Base-by-base conservation (phyloP, 2,797 vertebrate species). In the Eulemur mongoz region DNA sequence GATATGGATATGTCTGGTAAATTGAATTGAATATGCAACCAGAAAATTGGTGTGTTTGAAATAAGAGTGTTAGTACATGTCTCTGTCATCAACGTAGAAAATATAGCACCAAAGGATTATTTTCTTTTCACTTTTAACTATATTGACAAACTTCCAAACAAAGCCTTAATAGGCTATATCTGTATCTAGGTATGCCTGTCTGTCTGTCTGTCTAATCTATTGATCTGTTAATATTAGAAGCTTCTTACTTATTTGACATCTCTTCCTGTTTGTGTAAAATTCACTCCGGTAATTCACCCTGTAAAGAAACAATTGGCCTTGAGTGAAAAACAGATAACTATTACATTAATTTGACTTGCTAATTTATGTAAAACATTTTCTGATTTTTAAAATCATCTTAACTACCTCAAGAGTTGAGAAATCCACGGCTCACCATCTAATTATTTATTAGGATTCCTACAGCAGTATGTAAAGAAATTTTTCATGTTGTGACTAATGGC, bases 251-350 rank as follows among this genome's bases (percentile, higher is more conserved):
- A 89, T 35, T 94, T 93, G 65, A 73, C 79, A 82, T 72, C 27
- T 8, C 48, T 93, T 97, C 25, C n/a, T 90, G 48, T 93, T 92
- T 83, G 32, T 85, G n/a, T 69, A 69, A 73, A 96, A 97, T 57
- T 94, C 10, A 2, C 25, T 92, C 0, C 17, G 69, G 12, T 75
- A 93, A 76, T 80, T 89, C 14, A 79, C 32, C 17, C 2, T 48
- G 63, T 54, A 97, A 93, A 75, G 50, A 94, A 97, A n/a, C 52
- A 12, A 1, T 76, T 92, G 14, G 32, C 7, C 15, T 85, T 8
- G 35, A 27, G 5, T 92, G 57, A 45, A 80, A 83, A 61, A 32
- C 22, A 72, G 35, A 45, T 13, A 76, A 35, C 38, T 70, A 2
- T 94, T 90, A 72, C 4, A 48, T 92, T 87, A 80, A 73, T 69